Evolutionary conservation across 2,888 invertebrate species (phyloP), one percentile per base, ranked within the genome.

Genomic region (Patella pellucida): DNA sequence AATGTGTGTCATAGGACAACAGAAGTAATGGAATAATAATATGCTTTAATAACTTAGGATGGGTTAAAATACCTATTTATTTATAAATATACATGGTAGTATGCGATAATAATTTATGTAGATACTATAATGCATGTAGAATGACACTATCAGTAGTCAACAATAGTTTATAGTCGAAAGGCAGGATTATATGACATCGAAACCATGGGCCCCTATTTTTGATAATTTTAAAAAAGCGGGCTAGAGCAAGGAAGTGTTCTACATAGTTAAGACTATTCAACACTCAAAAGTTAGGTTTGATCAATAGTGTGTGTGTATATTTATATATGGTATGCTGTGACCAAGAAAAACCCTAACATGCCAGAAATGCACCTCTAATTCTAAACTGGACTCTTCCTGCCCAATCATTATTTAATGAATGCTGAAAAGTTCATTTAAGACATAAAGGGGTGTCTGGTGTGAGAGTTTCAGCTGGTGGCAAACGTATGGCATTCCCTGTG

Each of bases 211-310:
- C 62, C 62, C 62, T 62, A 62, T 62, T 62, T 62, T 62, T 62
- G 23, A 9, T 14, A 62, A 19, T 62, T 23, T 62, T 23, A 23
- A 19, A 62, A 9, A 23, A 62, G 62, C 41, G 62, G 62, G 62
- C 62, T 62, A 62, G 62, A 62, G 62, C 62, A 62, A 62, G 62
- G 62, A 62, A 62, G 62, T 62, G 19, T 62, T 62, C 62, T 62
- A 23, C 12, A 23, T 62, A 62, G 62, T 62, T 23, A 62, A 62
- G 19, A 19, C 19, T 19, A 23, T 62, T 62, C 23, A 41, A 41
- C 41, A 41, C 41, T 41, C 41, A 41, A 41, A 41, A 41, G 41
- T 41, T 41, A 23, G 62, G 62, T 62, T 62, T 62, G 62, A 62
- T 9, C 41, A 62, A 19, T 62, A 62, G 62, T 62, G 62, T 62